A percentile compares a stretch with the other conserved stretches of the same genome.
Conservation (phyloP, 2,113 vertebrate species). For the Alouatta palliata region DNA sequence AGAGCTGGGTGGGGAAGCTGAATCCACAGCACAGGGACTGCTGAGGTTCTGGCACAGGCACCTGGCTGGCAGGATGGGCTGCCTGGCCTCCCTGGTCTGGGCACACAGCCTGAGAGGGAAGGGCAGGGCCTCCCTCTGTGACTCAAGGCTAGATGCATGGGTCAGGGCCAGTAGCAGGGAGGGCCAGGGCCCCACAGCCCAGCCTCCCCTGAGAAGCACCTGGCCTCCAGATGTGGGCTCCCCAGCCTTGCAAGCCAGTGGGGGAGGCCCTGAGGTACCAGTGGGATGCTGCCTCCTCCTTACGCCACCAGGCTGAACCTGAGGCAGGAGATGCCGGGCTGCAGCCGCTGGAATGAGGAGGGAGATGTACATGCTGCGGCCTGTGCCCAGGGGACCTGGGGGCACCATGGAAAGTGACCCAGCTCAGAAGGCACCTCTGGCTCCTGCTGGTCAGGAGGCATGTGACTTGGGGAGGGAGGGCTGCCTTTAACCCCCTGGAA, state of each 20-base stretch:
- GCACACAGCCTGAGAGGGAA: neutral
- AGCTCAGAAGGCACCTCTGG: neutral
- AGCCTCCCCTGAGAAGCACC: neutral
- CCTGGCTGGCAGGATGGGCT: neutral
- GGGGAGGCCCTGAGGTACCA: neutral
- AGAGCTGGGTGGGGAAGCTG: neutral
- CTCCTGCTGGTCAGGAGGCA: neutral
- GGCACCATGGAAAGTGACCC: neutral
- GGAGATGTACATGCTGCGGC: neutral
- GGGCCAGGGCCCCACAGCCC: neutral
- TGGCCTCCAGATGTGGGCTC: neutral
- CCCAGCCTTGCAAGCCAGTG: rapidly evolving
- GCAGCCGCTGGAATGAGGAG: neutral
- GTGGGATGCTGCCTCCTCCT: neutral
- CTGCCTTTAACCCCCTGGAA: neutral
- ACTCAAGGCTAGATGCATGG: neutral
- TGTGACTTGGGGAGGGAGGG: neutral
- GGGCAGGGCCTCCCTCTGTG: neutral
- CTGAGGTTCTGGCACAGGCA: neutral
- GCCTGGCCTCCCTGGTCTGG: neutral
- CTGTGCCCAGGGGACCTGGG: neutral
- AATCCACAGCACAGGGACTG: neutral
- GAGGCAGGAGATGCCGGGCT: neutral
- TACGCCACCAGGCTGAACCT: neutral
- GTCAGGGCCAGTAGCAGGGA: neutral